phyloP scores from a whole-genome alignment of 2,113 vertebrate genomes.

The Todiramphus saurophagus region DNA sequence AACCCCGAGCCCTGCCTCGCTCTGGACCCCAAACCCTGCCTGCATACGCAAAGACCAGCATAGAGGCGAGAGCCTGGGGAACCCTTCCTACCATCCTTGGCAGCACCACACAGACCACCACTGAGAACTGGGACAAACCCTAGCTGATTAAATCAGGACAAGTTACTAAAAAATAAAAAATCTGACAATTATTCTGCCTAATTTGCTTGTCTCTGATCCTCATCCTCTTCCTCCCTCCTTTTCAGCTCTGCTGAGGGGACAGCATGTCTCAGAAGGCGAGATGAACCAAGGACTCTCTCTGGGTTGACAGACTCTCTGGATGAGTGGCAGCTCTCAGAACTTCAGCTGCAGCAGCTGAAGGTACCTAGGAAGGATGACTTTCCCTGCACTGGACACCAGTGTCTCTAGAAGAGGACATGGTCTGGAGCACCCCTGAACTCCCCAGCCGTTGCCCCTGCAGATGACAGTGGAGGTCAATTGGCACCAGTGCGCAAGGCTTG shows the following conservation, averaged over 20 bases:
- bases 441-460: not conserved
- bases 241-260: not conserved
- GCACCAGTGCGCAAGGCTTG: not conserved
- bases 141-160: not conserved
- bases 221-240: not conserved
- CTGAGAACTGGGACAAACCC: not conserved
- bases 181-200: not conserved
- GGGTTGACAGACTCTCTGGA: not conserved
- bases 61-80: not conserved
- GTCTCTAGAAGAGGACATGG: too few relatives aligned
- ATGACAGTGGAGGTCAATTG: too few relatives aligned
- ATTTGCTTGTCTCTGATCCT: not conserved
- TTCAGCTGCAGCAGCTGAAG: not conserved
- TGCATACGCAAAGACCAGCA: not conserved
- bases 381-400: not conserved
- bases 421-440: too few relatives aligned
- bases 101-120: not conserved
- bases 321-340: too few relatives aligned
- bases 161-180: not conserved
- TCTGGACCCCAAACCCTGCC: not conserved
- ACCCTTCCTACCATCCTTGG: fast-evolving
- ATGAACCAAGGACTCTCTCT: not conserved
- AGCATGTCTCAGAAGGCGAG: not conserved
- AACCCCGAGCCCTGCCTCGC: too few relatives aligned
- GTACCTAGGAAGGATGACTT: not conserved